phyloP scores from a whole-genome alignment of 2,888 invertebrate genomes.

The Heliconius hortense region DNA sequence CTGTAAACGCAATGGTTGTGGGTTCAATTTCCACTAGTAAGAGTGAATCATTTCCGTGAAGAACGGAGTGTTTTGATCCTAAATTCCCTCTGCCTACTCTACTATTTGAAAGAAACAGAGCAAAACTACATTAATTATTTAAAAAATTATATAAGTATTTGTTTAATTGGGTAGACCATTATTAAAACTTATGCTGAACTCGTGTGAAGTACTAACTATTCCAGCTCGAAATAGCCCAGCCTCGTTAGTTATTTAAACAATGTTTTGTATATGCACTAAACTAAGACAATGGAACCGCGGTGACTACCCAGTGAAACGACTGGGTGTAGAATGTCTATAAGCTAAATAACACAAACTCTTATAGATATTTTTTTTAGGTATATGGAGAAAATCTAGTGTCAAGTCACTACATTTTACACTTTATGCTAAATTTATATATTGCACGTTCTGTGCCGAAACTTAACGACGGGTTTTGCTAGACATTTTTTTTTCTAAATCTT shows the following conservation, averaged over 20 bases:
- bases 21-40: too few species aligned
- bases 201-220: slow-evolving; percentile 16
- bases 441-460: too few species aligned
- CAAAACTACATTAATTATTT: neutral
- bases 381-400: too few species aligned
- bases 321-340: neutral
- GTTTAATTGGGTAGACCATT: slow-evolving; percentile 7
- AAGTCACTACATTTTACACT: too few species aligned
- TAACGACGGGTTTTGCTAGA: too few species aligned
- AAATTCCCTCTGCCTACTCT: neutral
- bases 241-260: slow-evolving; percentile 27
- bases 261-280: slow-evolving; percentile 11
- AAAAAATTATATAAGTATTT: neutral
- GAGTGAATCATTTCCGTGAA: too few species aligned
- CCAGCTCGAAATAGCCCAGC: slow-evolving; percentile 13
- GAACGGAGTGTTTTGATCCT: neutral
- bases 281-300: slow-evolving; percentile 20
- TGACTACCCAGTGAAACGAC: neutral
- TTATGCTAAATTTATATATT: too few species aligned
- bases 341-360: neutral
- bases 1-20: too few species aligned
- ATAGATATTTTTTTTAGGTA: too few species aligned
- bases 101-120: too few species aligned
- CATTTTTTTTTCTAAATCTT: too few species aligned
- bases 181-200: slow-evolving; percentile 4